Evolutionary conservation across 2,888 invertebrate species (phyloP).

Genomic region (Lasioglossum zephyrum): DNA sequence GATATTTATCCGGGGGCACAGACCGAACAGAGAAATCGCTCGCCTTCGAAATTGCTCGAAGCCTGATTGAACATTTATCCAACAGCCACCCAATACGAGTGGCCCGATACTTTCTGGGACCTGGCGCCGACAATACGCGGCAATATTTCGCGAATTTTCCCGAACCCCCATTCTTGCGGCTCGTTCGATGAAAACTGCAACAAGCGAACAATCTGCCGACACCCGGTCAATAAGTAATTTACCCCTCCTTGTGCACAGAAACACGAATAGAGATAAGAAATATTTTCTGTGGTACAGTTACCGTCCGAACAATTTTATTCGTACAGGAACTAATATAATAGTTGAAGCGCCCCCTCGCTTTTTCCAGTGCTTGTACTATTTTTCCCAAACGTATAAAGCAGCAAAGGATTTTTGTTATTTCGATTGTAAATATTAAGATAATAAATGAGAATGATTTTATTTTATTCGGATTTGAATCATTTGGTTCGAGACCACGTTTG

Average conservation of each 20-base stretch:
- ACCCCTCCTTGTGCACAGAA: background rate
- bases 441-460: no score
- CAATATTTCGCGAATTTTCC: slow-evolving; percentile 1
- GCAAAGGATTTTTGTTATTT: no score
- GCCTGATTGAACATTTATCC: slow-evolving; percentile 8
- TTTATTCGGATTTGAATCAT: no score
- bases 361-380: no score
- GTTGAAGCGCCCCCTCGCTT: no score
- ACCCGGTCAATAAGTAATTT: slow-evolving; percentile 2
- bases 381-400: background rate
- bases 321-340: no score
- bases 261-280: background rate
- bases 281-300: no score
- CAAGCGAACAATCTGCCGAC: slow-evolving; percentile 1
- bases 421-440: no score
- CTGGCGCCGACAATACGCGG: background rate
- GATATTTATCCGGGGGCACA: background rate
- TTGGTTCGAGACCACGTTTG: no score
- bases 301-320: no score
- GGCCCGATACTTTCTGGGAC: slow-evolving; percentile 1
- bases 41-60: background rate
- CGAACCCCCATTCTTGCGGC: background rate
- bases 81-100: background rate
- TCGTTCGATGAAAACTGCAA: background rate
- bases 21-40: background rate